Percentiles rank a stretch among this genome's conserved stretches.
Conservation (phyloP, 2,888 invertebrate species). For the Campoplex nolae region DNA sequence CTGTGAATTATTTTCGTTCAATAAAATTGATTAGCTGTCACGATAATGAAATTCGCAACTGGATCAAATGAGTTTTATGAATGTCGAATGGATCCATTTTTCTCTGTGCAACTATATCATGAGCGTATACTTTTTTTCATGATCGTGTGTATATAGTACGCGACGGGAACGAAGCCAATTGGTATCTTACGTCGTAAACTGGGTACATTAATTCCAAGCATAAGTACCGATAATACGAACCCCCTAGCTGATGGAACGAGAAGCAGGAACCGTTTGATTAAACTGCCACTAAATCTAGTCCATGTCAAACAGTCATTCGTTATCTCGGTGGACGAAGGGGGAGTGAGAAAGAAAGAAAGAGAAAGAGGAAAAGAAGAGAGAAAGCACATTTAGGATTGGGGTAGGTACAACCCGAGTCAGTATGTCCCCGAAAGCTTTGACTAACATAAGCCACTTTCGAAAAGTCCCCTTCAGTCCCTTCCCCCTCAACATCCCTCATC, state of each 20-base stretch:
- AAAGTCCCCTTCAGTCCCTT: conserved; percentile 14
- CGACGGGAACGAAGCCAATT: conserved; percentile 55
- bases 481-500: conserved; percentile 7
- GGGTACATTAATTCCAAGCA: conserved; percentile 67
- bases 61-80: neutral
- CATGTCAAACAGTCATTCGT: conserved; percentile 71
- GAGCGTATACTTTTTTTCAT: neutral
- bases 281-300: conserved; percentile 70
- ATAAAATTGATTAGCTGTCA: neutral
- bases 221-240: conserved; percentile 69
- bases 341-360: conserved; percentile 21
- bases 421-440: conserved; percentile 52
- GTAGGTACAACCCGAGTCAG: conserved; percentile 13
- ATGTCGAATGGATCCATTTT: neutral
- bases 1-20: neutral
- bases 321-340: conserved; percentile 64
- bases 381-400: conserved; percentile 31
- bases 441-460: conserved; percentile 58
- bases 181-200: conserved; percentile 67
- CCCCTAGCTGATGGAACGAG: conserved; percentile 55
- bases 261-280: conserved; percentile 68
- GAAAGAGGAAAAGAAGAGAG: neutral
- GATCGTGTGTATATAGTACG: neutral
- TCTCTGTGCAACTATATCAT: neutral
- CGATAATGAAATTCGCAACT: conserved; percentile 1